Evolutionary conservation across 2,888 invertebrate species (phyloP).

Genomic region (Clepsis dumicolana): DNA sequence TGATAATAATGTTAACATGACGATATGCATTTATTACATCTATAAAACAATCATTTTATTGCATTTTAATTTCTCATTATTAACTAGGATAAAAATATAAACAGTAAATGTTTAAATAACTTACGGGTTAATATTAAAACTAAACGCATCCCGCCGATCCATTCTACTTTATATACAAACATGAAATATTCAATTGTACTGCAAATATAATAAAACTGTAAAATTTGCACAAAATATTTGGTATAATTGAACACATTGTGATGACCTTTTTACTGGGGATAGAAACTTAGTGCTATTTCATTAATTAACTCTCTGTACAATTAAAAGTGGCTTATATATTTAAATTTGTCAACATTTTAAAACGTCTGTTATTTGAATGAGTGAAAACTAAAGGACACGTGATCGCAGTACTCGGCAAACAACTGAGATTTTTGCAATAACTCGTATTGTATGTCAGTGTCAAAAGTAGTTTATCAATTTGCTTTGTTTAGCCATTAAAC

Average conservation of each 20-base stretch:
- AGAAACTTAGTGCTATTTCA: slow-evolving; percentile 46
- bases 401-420: slow-evolving; percentile 6
- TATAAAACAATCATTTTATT: slow-evolving; percentile 54
- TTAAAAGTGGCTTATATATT: slow-evolving; percentile 42
- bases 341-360: slow-evolving; percentile 50
- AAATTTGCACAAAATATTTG: slow-evolving; percentile 75
- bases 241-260: slow-evolving; percentile 82
- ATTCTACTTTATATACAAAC: slow-evolving; percentile 63
- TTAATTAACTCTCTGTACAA: slow-evolving; percentile 42
- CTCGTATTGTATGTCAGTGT: too few relatives aligned
- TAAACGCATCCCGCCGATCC: slow-evolving; percentile 51
- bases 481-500: too few relatives aligned
- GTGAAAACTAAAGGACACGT: slow-evolving; percentile 45
- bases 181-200: slow-evolving; percentile 57
- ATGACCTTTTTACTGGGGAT: slow-evolving; percentile 58
- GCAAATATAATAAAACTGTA: slow-evolving; percentile 59
- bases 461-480: too few relatives aligned
- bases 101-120: slow-evolving; percentile 49
- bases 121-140: slow-evolving; percentile 56
- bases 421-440: neutral
- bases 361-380: slow-evolving; percentile 43
- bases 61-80: slow-evolving; percentile 51
- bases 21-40: slow-evolving; percentile 41
- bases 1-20: slow-evolving; percentile 36
- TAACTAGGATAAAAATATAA: slow-evolving; percentile 45